These are phyloP conservation scores for Bradypodion ventrale DNA, from an alignment of 2,797 vertebrate genomes.

Conservation along the genomic window DNA sequence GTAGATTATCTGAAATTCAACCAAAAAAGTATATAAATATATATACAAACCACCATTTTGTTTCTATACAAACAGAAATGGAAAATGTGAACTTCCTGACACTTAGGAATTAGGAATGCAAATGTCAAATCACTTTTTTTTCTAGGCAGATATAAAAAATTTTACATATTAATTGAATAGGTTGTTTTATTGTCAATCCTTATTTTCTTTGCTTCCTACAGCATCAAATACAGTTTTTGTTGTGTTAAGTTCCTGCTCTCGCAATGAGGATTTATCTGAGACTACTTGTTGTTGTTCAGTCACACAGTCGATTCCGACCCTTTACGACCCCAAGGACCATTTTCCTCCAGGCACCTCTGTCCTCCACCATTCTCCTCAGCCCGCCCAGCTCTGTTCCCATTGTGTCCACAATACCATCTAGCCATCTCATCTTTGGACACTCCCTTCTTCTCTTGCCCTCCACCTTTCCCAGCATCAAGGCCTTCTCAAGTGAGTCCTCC, in stretches of 20 bases:
- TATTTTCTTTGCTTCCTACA: not conserved
- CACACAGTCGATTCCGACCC: no score
- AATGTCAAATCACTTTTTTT: not conserved
- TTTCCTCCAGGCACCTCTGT: no score
- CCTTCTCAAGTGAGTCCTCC: no score
- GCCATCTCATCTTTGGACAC: no score
- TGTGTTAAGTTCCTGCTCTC: conserved; percentile 15
- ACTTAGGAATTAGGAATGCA: not conserved
- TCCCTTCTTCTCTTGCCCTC: no score
- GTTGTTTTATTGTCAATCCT: not conserved
- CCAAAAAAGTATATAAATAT: not conserved
- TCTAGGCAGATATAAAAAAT: not conserved
- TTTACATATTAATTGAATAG: conserved; percentile 1
- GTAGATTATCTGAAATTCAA: not conserved
- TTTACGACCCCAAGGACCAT: no score
- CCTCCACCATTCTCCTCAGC: no score
- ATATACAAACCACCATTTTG: not conserved
- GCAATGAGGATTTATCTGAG: not conserved
- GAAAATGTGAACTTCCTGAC: not conserved
- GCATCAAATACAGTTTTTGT: conserved; percentile 2
- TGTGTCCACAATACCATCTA: no score
- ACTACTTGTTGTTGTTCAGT: no score
- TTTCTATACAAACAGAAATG: not conserved
- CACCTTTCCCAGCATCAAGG: no score
- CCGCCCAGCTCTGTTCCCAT: no score